phyloP scores from a whole-genome alignment of 2,797 vertebrate genomes.

The Falco columbarius region DNA sequence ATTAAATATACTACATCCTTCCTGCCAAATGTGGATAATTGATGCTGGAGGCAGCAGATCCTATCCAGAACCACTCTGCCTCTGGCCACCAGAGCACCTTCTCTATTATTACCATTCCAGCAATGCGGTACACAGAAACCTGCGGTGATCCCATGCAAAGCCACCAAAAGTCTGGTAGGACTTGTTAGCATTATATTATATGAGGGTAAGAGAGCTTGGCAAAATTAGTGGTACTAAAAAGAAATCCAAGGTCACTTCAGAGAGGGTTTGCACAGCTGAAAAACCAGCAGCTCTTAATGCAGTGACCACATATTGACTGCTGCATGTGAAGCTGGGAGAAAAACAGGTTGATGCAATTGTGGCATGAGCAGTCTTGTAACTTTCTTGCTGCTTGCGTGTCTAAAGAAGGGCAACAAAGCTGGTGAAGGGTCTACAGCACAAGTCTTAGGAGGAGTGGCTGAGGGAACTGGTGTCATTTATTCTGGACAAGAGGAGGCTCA shows the following conservation, averaged over 20 bases:
- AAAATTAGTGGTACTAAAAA: neutral
- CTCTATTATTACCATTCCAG: neutral
- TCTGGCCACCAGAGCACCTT: neutral
- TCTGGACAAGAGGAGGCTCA: too few species aligned
- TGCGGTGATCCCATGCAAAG: neutral
- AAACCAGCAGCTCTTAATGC: slow-evolving; percentile 84
- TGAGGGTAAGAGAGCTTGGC: neutral
- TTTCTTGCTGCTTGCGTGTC: too few species aligned
- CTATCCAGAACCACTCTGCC: neutral
- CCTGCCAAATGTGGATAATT: neutral
- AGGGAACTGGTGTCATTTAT: too few species aligned
- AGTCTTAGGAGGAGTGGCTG: too few species aligned
- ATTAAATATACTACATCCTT: neutral
- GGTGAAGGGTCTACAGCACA: too few species aligned
- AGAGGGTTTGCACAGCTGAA: slow-evolving; percentile 77
- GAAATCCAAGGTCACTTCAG: slow-evolving; percentile 83
- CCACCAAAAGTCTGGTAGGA: neutral
- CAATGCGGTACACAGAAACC: neutral
- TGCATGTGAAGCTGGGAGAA: too few species aligned
- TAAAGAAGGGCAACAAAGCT: too few species aligned
- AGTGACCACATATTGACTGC: slow-evolving; percentile 78
- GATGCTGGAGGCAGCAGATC: neutral
- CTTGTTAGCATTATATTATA: neutral
- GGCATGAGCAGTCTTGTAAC: too few species aligned
- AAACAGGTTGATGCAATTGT: too few species aligned